A percentile compares a stretch with the other conserved stretches of the same genome.
These are phyloP conservation scores for Ranitomeya imitator DNA, from an alignment of 2,113 vertebrate genomes.

Conservation along the genomic window DNA sequence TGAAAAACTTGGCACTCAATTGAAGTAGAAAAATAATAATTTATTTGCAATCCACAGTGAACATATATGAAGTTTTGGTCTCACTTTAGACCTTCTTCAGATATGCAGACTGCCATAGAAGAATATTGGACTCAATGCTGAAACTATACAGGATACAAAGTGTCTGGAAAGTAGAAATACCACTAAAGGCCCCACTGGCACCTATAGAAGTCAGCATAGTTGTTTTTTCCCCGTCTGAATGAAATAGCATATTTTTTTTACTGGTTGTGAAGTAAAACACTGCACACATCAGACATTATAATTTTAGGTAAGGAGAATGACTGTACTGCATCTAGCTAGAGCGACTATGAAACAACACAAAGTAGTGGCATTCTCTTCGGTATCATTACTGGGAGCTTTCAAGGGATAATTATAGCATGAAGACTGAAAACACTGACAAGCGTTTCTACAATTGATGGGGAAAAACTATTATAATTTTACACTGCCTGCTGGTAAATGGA, in stretches of 20 bases:
- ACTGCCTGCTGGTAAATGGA: constrained; percentile 16
- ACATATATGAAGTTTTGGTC: too few species aligned
- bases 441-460: neutral
- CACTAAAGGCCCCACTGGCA: neutral
- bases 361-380: neutral
- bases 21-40: too few species aligned
- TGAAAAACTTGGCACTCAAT: too few species aligned
- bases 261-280: neutral
- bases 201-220: neutral
- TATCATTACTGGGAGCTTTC: constrained; percentile 7
- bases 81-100: too few species aligned
- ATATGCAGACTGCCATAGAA: too few species aligned
- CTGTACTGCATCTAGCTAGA: neutral
- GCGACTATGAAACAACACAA: neutral
- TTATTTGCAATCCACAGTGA: too few species aligned
- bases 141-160: too few species aligned
- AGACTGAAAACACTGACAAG: neutral
- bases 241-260: neutral
- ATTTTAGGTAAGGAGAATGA: neutral
- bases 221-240: neutral
- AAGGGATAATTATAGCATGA: neutral
- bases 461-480: neutral
- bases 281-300: neutral
- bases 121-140: too few species aligned
- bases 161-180: too few species aligned